Evolutionary conservation across 2,888 invertebrate species (phyloP).

Genomic region (Polylopha cassiicola): DNA sequence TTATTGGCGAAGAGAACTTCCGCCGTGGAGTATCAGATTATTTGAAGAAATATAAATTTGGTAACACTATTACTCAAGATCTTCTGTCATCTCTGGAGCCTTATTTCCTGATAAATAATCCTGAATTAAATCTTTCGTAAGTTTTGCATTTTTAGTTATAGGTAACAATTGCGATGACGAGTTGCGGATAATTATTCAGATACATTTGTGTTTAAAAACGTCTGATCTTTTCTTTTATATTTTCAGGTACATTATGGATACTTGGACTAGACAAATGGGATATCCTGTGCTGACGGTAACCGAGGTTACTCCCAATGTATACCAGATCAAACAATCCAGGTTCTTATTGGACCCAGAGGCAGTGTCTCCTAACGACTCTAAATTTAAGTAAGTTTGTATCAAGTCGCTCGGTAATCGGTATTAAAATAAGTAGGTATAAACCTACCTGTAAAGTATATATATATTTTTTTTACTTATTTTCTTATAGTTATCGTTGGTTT

Average conservation of each 20-base stretch:
- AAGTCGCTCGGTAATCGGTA: too few species aligned
- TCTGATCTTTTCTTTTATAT: constrained; percentile 1
- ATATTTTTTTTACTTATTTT: constrained; percentile 4
- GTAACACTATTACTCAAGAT: constrained; percentile 88
- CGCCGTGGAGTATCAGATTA: constrained; percentile 85
- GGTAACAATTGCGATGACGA: too few species aligned
- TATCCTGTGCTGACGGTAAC: constrained; percentile 85
- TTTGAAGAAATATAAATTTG: constrained; percentile 81
- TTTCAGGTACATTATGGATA: constrained; percentile 84
- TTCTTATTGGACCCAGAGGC: constrained; percentile 84
- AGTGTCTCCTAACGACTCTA: constrained; percentile 66
- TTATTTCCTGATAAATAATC: constrained; percentile 63
- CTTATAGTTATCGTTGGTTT: constrained; percentile 87
- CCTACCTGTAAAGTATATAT: not conserved
- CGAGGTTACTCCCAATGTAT: constrained; percentile 59
- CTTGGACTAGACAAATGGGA: constrained; percentile 94
- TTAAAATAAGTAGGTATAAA: too few species aligned
- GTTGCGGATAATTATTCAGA: not conserved
- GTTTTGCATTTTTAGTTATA: constrained; percentile 32
- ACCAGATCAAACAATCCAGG: constrained; percentile 82
- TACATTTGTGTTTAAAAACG: not conserved
- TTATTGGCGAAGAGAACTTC: constrained; percentile 85
- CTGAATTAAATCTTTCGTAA: constrained; percentile 72
- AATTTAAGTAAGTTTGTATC: constrained; percentile 71
- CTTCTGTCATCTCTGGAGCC: constrained; percentile 82